Base-by-base conservation (phyloP, 2,888 invertebrate species). In the Margaritifera margaritifera region DNA sequence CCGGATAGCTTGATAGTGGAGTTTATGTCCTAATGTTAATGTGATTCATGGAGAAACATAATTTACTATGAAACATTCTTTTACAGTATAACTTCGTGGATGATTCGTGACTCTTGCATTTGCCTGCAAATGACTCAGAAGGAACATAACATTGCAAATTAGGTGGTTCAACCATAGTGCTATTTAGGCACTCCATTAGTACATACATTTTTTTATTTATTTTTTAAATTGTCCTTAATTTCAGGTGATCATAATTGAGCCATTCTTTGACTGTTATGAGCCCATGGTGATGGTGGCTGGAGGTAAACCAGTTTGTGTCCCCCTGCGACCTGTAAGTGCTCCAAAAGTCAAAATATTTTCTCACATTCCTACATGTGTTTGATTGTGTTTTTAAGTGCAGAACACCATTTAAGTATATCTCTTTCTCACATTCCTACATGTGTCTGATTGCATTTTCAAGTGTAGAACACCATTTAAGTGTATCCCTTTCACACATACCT, bases 251-350 rank as follows among this genome's bases (percentile, higher is more conserved):
- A 95, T 99, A 31, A 97, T 99, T 77, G 99, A 99, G 89, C 99
- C 99, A 0, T 99, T 94, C 91, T 99, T 97, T 88, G 99, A 99
- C 90, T 99, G 98, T 87, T 99, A 99, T 86, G 96, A 95, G 80
- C 97, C 97, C 1, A 97, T 99, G 95, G 95, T 98, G 20, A 92
- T 92, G 79, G 93, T 94, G 82, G 96, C 97, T 2, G 96, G 96
- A 1, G 99, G 98, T 0, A 91, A 93, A 24, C 94, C 97, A 0
- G 94, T 93, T 74, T 98, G 95, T 88, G 95, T 99, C 78, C 94
- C 98, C 0, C 91, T 99, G 27, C 92, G 94, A 90, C 94, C 95
- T 71, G 86, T 86, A 76, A 80, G 82, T 84, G 68, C 27, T 31
- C 11, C 15, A 15, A 42, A 11, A 58, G 6, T n/a, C 18, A 4